Evolutionary conservation across 64 coral and sea anemone species (phyloP).

Genomic region (Dendrophyllia cribrosa): DNA sequence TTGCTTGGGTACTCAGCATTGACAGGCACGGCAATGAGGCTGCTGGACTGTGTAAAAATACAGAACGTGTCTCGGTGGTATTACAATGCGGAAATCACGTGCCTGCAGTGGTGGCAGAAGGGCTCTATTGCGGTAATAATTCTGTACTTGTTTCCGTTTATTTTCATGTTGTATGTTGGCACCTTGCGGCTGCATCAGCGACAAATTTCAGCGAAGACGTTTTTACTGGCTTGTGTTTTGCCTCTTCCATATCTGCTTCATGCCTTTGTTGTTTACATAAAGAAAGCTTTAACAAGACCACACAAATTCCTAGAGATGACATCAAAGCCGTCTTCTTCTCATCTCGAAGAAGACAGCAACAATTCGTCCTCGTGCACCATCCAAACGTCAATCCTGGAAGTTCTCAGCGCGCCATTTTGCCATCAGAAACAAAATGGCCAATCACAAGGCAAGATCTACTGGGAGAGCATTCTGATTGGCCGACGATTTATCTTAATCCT

Average conservation of each 20-base stretch:
- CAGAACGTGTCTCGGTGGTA: not conserved
- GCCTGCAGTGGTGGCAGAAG: conserved; percentile 64
- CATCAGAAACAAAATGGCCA: not conserved
- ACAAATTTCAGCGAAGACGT: conserved; percentile 35
- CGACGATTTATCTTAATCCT: conserved; percentile 53
- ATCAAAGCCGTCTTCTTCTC: not conserved
- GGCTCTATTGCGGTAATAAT: not conserved
- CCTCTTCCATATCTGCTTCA: conserved; percentile 28
- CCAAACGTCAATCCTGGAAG: not conserved
- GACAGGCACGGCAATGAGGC: conserved; percentile 4
- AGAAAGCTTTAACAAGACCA: not conserved
- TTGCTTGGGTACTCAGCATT: conserved; percentile 56
- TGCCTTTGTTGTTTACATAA: not conserved
- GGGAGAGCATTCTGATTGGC: conserved; percentile 62
- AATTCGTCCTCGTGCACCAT: not conserved
- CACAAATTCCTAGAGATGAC: not conserved
- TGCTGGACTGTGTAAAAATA: conserved; percentile 40
- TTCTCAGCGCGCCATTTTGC: conserved; percentile 43
- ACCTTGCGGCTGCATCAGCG: not conserved
- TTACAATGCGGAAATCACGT: conserved; percentile 27
- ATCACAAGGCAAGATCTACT: conserved; percentile 31
- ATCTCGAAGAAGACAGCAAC: not conserved
- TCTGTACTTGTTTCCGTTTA: conserved; percentile 30
- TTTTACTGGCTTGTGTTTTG: not conserved
- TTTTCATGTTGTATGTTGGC: conserved; percentile 1